Base-by-base conservation (phyloP, 1,140 invertebrate genomes). In the Micrasema minimum region DNA sequence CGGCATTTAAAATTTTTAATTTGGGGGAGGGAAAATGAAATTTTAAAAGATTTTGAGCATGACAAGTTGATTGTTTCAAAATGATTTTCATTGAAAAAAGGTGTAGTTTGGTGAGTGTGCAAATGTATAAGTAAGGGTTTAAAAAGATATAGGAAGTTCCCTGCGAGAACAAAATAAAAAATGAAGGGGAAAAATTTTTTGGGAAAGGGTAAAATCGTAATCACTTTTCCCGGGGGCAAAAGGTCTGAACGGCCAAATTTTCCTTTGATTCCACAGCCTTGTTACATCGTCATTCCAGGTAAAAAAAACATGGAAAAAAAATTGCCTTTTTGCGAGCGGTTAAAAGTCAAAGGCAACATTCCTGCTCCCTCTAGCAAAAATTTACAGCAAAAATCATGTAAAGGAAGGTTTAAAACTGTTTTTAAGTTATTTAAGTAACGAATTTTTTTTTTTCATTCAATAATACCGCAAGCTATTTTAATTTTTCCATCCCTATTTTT, bases 161-260 rank as follows among this genome's bases (percentile, higher is more conserved):
- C 10, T 46, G n/a, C n/a, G 10, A 26, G 59, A 64, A 46, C 43
- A 45, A 46, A 64, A 41, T 64, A 43, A 59, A 59, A 46, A 45
- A 23, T 48, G 43, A 45, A 64, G 26, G 31, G 59, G 31, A 41
- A 46, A 38, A 51, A 45, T 16, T n/a, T 51, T 66, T n/a, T n/a
- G n/a, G 46, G 64, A 66, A 66, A 66, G 64, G 45, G 64, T 66
- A 66, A 51, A 66, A 66, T 66, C 64, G 64, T 66, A 66, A 66
- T 66, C 64, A 66, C 64, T 38, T 11, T 51, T 16, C 45, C 35
- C 46, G 14, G 57, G n/a, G 57, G 35, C 64, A 51, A 35, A 46
- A 23, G 31, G 64, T 38, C 64, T 66, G 38, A 45, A 66, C 23
- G 50, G 64, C 51, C 45, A 45, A 66, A 66, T 66, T 66, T 51